These are phyloP conservation scores for Myrmecobius fasciatus DNA, from an alignment of 2,113 vertebrate genomes.

Conservation along the genomic window DNA sequence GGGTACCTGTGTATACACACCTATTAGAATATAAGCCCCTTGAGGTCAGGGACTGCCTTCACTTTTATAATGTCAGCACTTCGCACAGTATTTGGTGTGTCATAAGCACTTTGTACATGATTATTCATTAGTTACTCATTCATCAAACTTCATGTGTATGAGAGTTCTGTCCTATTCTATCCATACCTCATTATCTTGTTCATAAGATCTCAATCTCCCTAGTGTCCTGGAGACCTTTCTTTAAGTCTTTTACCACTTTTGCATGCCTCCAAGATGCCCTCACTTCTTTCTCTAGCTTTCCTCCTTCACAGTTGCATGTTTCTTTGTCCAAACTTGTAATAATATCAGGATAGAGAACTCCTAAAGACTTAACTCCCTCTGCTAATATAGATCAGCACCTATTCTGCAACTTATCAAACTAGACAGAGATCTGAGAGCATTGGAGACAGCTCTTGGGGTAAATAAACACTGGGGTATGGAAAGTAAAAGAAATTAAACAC, in stretches of 20 bases:
- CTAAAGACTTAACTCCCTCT: background rate
- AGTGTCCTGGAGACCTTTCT: background rate
- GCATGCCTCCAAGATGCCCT: background rate
- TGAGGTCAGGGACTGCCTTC: background rate
- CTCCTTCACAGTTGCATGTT: background rate
- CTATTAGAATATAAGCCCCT: background rate
- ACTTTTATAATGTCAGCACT: background rate
- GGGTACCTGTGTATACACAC: background rate
- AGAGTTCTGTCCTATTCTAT: background rate
- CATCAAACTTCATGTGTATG: background rate
- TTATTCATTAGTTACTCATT: background rate
- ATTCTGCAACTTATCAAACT: background rate
- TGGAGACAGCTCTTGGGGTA: background rate
- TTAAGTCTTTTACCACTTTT: background rate
- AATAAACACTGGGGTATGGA: background rate
- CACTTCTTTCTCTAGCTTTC: background rate
- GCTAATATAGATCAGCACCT: background rate
- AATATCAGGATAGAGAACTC: background rate
- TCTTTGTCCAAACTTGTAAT: background rate
- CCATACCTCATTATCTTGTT: background rate
- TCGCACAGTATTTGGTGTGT: background rate
- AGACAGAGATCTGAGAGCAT: background rate
- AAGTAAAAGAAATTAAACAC: background rate
- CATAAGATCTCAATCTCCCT: background rate
- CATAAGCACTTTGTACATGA: background rate